Base-by-base conservation (phyloP, 1,140 invertebrate species). In the Macrobrachium nipponense region DNA sequence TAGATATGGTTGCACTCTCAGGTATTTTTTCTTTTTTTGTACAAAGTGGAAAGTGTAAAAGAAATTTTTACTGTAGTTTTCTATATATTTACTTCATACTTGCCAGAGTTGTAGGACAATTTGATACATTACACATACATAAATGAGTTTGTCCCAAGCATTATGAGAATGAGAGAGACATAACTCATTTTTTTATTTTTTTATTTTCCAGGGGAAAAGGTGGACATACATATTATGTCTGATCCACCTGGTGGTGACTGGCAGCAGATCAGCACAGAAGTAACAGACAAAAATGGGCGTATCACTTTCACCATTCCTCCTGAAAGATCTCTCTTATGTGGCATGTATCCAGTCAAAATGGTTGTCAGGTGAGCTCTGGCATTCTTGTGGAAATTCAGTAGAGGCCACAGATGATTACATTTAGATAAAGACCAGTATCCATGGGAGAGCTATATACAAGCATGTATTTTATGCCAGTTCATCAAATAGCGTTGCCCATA, bases 321-420 rank as follows among this genome's bases (percentile, higher is more conserved):
- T 36, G 96, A 97, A 82, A 95, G 97, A 91, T 93, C 94, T 73
- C 92, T 99, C 6, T 94, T 95, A 86, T 97, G 96, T 92, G 99
- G 98, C 86, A 95, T 99, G 88, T 98, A 99, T 93, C 97, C 98
- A 11, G 93, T 99, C 44, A 98, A 99, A 93, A 96, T 98, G 93
- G 93, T 96, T 80, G 95, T 97, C 43, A 92, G 94, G 94, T 96
- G 91, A 91, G 90, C 88, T 36, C 51, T 20, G 18, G 20, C 17
- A 44, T 14, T 66, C 11, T 14, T 36, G 36, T 80, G 17, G 17
- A 76, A 36, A 36, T 36, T 36, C 27, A 2, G 27, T 36, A 36
- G 27, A 36, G 27, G 27, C 27, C 27, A 36, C 51, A n/a, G n/a
- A n/a, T n/a, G n/a, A n/a, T n/a, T n/a, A n/a, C n/a, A n/a, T n/a